These are phyloP conservation scores for Neoscelio sp. DNA, from an alignment of 2,888 invertebrate genomes.

Conservation along the genomic window DNA sequence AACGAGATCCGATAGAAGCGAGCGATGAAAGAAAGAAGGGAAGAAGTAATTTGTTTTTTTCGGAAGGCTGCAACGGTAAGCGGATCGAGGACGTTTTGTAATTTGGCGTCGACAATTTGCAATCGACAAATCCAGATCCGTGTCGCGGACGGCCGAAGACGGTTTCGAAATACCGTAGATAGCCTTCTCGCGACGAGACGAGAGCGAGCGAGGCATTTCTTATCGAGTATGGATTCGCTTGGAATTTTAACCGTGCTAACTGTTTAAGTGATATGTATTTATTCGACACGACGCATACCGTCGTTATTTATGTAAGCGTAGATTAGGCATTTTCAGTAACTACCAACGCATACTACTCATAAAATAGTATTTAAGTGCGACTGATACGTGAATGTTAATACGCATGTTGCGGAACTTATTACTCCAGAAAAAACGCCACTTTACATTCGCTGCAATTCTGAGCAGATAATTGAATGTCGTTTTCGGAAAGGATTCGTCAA, in stretches of 20 bases:
- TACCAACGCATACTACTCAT: constrained; percentile 69
- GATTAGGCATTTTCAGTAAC: constrained; percentile 67
- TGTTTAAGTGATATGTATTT: constrained; percentile 68
- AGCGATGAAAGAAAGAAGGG: constrained; percentile 30
- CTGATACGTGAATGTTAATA: constrained; percentile 69
- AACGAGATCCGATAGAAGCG: constrained; percentile 60
- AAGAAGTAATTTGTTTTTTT: constrained; percentile 48
- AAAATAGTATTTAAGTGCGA: constrained; percentile 72
- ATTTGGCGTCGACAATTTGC: constrained; percentile 14
- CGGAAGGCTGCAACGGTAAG: constrained; percentile 56
- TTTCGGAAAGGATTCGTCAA: too few relatives aligned
- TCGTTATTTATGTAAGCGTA: constrained; percentile 68
- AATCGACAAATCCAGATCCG: too few relatives aligned
- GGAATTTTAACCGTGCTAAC: constrained; percentile 67
- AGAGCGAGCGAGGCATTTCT: too few relatives aligned
- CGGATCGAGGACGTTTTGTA: constrained; percentile 30
- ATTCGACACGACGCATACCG: constrained; percentile 56
- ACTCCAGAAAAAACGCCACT: constrained; percentile 34
- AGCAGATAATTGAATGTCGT: constrained; percentile 73
- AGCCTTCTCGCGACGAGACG: constrained; percentile 59
- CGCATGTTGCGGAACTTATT: constrained; percentile 26
- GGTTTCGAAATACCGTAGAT: constrained; percentile 43
- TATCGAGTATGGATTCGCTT: constrained; percentile 65
- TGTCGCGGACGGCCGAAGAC: constrained; percentile 37
- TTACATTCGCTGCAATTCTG: constrained; percentile 71